Conservation (phyloP, 2,888 invertebrate genomes). For the Apocheima hispidaria region DNA sequence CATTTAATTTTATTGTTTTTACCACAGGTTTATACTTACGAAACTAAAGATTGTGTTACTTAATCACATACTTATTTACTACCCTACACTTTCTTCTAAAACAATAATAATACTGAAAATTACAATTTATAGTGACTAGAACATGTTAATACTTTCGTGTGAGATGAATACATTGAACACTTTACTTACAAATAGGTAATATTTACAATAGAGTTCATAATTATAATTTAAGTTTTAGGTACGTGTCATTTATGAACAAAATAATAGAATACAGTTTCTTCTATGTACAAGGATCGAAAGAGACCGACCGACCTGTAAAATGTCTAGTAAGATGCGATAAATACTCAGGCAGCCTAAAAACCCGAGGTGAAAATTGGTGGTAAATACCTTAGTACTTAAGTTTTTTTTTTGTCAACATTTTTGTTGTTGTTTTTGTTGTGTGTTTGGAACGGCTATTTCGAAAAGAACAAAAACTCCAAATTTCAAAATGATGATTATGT, state of each 20-base stretch:
- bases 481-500: no score
- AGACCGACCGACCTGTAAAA: not conserved
- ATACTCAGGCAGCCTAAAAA: no score
- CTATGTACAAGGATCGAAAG: constrained; percentile 5
- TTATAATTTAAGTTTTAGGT: not conserved
- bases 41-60: constrained; percentile 7
- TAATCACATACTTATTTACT: not conserved
- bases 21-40: not conserved
- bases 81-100: not conserved
- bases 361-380: no score
- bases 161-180: constrained; percentile 15
- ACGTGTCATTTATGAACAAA: constrained; percentile 3
- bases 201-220: constrained; percentile 17
- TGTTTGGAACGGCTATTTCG: no score
- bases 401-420: no score
- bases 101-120: constrained; percentile 10
- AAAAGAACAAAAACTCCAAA: no score
- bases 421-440: no score
- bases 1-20: constrained; percentile 7
- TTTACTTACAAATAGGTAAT: not conserved
- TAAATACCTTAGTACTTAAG: no score
- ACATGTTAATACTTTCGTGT: constrained; percentile 39
- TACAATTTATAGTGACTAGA: constrained; percentile 41
- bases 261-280: not conserved
- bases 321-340: not conserved